Percentiles rank a stretch among this genome's conserved stretches.
phyloP scores from a whole-genome alignment of 2,113 vertebrate species.

The Xiphophorus maculatus region DNA sequence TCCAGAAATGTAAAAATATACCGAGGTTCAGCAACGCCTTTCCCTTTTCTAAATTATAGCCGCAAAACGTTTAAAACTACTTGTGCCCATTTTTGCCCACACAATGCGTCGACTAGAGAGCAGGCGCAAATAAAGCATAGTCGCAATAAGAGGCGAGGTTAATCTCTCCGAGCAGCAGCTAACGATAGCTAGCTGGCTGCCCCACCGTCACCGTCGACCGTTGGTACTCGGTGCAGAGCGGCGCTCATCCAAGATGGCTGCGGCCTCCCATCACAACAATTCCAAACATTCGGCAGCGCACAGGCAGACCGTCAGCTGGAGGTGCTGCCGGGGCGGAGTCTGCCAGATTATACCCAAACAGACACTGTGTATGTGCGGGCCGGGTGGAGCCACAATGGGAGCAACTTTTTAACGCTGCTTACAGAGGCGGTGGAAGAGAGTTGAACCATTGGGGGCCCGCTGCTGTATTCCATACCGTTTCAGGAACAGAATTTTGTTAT shows the following conservation, averaged over 20 bases:
- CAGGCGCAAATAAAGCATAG: conserved; percentile 3
- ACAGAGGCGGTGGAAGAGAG: background rate
- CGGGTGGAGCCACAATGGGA: background rate
- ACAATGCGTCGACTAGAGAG: background rate
- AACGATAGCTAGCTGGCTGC: conserved; percentile 35
- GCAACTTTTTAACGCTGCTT: background rate
- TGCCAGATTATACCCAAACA: background rate
- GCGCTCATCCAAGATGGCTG: conserved; percentile 80
- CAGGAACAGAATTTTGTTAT: too few relatives aligned
- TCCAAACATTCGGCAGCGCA: conserved; percentile 62
- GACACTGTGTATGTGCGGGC: background rate
- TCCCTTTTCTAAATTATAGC: conserved; percentile 40
- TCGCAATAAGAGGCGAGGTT: conserved; percentile 8
- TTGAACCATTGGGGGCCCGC: background rate
- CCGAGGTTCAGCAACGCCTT: conserved; percentile 51
- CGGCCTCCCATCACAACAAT: conserved; percentile 82
- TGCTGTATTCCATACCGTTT: too few relatives aligned
- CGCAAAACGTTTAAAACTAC: conserved; percentile 1
- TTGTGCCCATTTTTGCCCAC: conserved; percentile 20
- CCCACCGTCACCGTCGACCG: conserved; percentile 17
- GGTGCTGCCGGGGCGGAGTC: conserved; percentile 58
- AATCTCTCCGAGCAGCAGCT: conserved; percentile 27
- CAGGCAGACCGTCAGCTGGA: conserved; percentile 54
- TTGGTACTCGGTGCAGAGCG: conserved; percentile 43
- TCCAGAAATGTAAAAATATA: conserved; percentile 72